A percentile compares a stretch with the other conserved stretches of the same genome.
phyloP scores from a whole-genome alignment of 2,113 vertebrate genomes.

The Myodes glareolus region DNA sequence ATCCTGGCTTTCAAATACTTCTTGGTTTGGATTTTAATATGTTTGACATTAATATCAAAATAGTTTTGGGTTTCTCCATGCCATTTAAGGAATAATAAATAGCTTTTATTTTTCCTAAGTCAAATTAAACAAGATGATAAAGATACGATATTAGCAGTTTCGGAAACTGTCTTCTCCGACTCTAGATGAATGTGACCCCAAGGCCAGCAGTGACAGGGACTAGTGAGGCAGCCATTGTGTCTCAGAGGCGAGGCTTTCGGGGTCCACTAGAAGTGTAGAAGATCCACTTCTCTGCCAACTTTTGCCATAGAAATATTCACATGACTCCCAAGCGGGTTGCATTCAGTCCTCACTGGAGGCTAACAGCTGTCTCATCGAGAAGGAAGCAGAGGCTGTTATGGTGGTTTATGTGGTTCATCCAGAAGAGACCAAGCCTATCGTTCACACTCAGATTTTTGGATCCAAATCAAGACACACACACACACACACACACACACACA shows the following conservation, averaged over 20 bases:
- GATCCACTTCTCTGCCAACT: not conserved
- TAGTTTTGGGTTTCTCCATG: not conserved
- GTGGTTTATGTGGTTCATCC: not conserved
- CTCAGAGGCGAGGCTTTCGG: not conserved
- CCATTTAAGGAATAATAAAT: constrained; percentile 38
- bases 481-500: not conserved
- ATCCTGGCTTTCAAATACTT: constrained; percentile 66
- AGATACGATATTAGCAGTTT: not conserved
- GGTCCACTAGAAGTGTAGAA: not conserved
- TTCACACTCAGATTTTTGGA: not conserved
- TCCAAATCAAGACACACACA: not conserved
- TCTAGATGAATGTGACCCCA: not conserved
- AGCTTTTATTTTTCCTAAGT: not conserved
- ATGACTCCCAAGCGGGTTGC: fast-evolving
- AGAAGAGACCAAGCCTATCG: not conserved
- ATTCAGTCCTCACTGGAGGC: not conserved
- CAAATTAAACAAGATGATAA: constrained; percentile 11
- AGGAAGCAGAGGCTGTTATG: not conserved
- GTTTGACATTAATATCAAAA: constrained; percentile 54
- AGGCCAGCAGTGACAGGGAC: fast-evolving
- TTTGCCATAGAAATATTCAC: not conserved
- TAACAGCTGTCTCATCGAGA: not conserved
- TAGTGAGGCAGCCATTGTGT: not conserved
- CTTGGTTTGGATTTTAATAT: constrained; percentile 41
- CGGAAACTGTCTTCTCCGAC: not conserved